These are phyloP conservation scores for Nanorana parkeri DNA, from an alignment of 2,113 vertebrate species.

Conservation along the genomic window DNA sequence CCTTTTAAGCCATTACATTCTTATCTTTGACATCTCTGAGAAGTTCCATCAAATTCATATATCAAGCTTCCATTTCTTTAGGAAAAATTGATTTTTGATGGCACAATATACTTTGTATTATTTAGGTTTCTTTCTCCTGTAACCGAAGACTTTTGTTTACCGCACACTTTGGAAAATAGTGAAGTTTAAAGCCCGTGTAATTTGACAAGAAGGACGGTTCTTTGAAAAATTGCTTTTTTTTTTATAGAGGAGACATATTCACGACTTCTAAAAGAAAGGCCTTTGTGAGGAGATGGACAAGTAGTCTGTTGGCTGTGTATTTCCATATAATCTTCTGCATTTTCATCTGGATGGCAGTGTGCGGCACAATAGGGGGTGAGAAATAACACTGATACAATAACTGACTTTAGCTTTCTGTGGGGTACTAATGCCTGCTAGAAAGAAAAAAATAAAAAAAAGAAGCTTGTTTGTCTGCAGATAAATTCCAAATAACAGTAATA, in stretches of 20 bases:
- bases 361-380: constrained; percentile 44
- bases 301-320: background rate
- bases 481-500: constrained; percentile 53
- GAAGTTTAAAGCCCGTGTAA: constrained; percentile 35
- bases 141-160: constrained; percentile 6
- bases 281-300: constrained; percentile 38
- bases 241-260: constrained; percentile 1
- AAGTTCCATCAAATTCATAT: no score
- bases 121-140: background rate
- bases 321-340: constrained; percentile 46
- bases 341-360: constrained; percentile 18
- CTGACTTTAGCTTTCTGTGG: constrained; percentile 44
- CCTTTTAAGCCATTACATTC: no score
- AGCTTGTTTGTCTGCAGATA: constrained; percentile 9
- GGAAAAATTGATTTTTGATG: no score
- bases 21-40: no score
- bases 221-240: constrained; percentile 34
- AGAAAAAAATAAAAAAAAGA: background rate
- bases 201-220: constrained; percentile 32
- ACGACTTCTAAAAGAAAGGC: constrained; percentile 1
- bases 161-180: constrained; percentile 22
- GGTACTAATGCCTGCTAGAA: constrained; percentile 32
- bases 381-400: constrained; percentile 36
- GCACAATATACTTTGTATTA: no score
- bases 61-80: no score